Evolutionary conservation across 2,113 vertebrate species (phyloP), one percentile per base, ranked within the genome.

Genomic region (Hassar affinis): DNA sequence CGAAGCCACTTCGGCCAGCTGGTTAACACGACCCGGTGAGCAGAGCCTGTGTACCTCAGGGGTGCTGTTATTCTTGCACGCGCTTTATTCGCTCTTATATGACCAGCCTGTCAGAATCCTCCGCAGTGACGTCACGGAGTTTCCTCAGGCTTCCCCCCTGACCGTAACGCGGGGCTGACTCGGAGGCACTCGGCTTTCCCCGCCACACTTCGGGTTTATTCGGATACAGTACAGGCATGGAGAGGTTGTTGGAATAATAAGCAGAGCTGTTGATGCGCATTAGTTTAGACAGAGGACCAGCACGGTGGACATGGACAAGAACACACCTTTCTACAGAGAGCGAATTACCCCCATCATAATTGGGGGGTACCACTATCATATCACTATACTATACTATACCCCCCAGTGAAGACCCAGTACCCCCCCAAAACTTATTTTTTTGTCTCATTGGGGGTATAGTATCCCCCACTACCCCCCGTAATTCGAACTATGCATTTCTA

Each of bases 81-180:
- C 47, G 20, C 3, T 75, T 75, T 30, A 75, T 75, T n/a, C 33
- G 22, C 1, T 49, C 6, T 45, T 3, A 47, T 59, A 8, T 45
- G 11, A 42, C 35, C 20, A 35, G 27, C 30, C 22, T 57, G 25
- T 78, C 38, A 35, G 54, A 79, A 79, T 61, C 11, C 62, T 61
- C 25, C 6, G n/a, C 57, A 30, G 61, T 80, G 45, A 80, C 61
- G 61, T 80, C 78, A 80, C 45, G 42, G 78, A 47, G 64, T 80
- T 20, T 51, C 61, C 61, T 66, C 78, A 12, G 78, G 20, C 49
- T 54, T 76, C 51, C 74, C 38, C 49, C 74, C 27, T 49, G 47
- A 75, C n/a, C 47, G 47, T 51, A 30, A 51, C n/a, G 30, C 47
- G 18, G 47, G 6, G 12, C 25, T 2, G 6, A 17, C 4, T 3